Percentiles rank a stretch among this genome's conserved stretches.
These are phyloP conservation scores for Melieria omissa DNA, from an alignment of 2,888 invertebrate genomes.

Conservation along the genomic window DNA sequence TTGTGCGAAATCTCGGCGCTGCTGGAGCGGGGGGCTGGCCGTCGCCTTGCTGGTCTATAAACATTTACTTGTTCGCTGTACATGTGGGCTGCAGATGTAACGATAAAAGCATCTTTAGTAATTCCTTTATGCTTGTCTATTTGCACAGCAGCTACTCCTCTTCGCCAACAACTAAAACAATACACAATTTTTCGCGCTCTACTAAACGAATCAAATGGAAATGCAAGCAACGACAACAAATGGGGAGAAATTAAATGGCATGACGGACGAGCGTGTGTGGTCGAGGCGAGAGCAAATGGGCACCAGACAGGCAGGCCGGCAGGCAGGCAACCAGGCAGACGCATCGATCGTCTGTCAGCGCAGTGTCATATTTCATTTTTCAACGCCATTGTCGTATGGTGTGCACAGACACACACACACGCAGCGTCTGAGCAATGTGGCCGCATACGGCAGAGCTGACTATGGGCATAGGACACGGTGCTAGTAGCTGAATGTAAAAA, in stretches of 20 bases:
- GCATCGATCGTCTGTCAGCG: background rate
- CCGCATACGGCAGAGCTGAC: background rate
- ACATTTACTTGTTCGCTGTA: too few species aligned
- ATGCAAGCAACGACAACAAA: constrained; percentile 30
- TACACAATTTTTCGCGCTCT: constrained; percentile 58
- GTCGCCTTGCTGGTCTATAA: too few species aligned
- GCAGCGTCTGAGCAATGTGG: background rate
- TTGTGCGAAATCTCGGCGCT: too few species aligned
- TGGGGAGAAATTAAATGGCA: background rate
- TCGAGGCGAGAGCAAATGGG: constrained; percentile 16
- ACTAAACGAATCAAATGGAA: constrained; percentile 61
- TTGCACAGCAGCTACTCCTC: too few species aligned
- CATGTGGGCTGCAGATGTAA: too few species aligned
- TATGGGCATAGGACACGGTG: background rate
- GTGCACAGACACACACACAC: too few species aligned
- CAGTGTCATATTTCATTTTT: background rate
- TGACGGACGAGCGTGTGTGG: background rate
- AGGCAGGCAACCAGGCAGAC: background rate
- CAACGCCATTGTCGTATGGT: background rate
- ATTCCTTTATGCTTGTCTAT: too few species aligned
- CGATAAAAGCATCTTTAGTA: too few species aligned
- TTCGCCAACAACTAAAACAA: constrained; percentile 17
- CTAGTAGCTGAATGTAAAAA: too few species aligned
- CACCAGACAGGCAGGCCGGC: constrained; percentile 5
- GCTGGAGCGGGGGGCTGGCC: too few species aligned